phyloP scores from a whole-genome alignment of 1,140 invertebrate species.

The Drosophila baimaii region DNA sequence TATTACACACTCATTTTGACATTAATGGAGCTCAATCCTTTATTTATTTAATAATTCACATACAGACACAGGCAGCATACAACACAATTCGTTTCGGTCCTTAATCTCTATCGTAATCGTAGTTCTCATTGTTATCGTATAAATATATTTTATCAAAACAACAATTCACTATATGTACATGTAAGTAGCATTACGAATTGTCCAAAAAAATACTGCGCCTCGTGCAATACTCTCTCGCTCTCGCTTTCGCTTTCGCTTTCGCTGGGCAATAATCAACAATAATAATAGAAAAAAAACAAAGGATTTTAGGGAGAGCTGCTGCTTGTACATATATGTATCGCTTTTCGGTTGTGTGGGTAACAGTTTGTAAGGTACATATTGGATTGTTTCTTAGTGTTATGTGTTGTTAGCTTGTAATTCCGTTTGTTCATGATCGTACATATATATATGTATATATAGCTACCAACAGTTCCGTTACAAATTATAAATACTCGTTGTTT shows the following conservation, averaged over 20 bases:
- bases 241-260: constrained; percentile 8
- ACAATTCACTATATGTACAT: constrained; percentile 67
- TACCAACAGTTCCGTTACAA: constrained; percentile 24
- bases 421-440: constrained; percentile 6
- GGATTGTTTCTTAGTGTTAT: constrained; percentile 71
- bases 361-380: constrained; percentile 68
- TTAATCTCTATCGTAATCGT: constrained; percentile 40
- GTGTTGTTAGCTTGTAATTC: constrained; percentile 41
- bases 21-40: constrained; percentile 29
- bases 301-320: constrained; percentile 8
- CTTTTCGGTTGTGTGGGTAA: constrained; percentile 34
- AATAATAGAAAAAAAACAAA: constrained; percentile 27
- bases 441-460: constrained; percentile 4
- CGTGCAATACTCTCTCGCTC: constrained; percentile 14
- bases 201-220: constrained; percentile 60
- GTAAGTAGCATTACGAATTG: constrained; percentile 41
- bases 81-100: constrained; percentile 41
- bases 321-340: constrained; percentile 18
- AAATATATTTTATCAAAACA: constrained; percentile 78
- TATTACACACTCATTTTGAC: constrained; percentile 4
- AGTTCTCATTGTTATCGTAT: constrained; percentile 36
- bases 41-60: constrained; percentile 17
- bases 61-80: constrained; percentile 17
- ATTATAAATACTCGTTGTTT: constrained; percentile 42
- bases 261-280: constrained; percentile 50